phyloP scores from a whole-genome alignment of 2,113 vertebrate genomes.

The Puntigrus tetrazona region DNA sequence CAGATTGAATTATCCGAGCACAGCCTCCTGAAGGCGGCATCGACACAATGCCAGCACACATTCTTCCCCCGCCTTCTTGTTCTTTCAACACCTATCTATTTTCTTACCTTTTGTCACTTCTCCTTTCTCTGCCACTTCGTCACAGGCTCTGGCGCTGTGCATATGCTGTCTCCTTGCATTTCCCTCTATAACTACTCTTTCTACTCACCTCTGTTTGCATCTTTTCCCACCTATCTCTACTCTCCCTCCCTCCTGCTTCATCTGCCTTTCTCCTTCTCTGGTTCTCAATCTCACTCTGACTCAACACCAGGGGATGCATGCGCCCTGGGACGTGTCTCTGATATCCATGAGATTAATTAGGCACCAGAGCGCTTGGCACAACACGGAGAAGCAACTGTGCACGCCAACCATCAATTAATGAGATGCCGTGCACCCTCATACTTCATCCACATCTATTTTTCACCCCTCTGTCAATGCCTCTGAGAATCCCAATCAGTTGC shows the following conservation, averaged over 20 bases:
- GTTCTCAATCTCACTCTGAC: conserved; percentile 58
- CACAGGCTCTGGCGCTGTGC: conserved; percentile 58
- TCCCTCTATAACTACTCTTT: conserved; percentile 41
- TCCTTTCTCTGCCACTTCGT: conserved; percentile 56
- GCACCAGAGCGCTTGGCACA: conserved; percentile 71
- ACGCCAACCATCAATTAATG: conserved; percentile 72
- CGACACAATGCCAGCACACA: conserved; percentile 61
- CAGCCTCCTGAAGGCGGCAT: conserved; percentile 60
- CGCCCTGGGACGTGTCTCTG: conserved; percentile 70
- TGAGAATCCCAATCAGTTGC: conserved; percentile 43
- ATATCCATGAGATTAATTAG: conserved; percentile 78
- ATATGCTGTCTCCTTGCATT: conserved; percentile 23
- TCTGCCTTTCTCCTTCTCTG: conserved; percentile 35
- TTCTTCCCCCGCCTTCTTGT: neutral
- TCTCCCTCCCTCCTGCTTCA: conserved; percentile 8
- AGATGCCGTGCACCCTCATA: conserved; percentile 70
- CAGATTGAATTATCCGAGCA: conserved; percentile 78
- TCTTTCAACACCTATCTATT: conserved; percentile 39
- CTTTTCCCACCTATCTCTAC: conserved; percentile 13
- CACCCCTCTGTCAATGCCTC: conserved; percentile 24
- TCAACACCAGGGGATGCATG: conserved; percentile 63
- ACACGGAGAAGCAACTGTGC: conserved; percentile 66
- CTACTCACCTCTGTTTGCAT: conserved; percentile 44
- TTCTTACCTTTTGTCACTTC: conserved; percentile 47
- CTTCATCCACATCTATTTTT: conserved; percentile 48